Percentiles rank a stretch among this genome's conserved stretches.
Evolutionary conservation across 2,113 vertebrate genomes (phyloP).

Genomic region (Pampusana beccarii): DNA sequence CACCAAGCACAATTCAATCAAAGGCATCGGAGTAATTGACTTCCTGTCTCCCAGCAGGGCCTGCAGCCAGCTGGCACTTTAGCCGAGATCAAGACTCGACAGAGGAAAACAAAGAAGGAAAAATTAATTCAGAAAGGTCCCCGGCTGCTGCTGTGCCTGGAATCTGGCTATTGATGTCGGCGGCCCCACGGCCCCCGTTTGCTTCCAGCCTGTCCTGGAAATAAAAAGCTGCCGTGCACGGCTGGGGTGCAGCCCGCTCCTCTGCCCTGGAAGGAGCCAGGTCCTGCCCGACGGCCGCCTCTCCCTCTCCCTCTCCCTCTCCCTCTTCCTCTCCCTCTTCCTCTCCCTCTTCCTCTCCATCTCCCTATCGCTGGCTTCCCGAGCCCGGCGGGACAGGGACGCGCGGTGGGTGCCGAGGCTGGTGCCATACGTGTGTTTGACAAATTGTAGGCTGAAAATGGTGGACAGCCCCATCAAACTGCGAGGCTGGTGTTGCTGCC

Average conservation of each 20-base stretch:
- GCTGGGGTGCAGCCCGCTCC: background rate
- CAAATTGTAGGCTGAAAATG: background rate
- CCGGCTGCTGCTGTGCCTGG: background rate
- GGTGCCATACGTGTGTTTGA: accelerated
- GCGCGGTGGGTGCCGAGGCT: accelerated
- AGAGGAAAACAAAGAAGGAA: constrained; percentile 19
- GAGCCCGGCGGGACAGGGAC: accelerated
- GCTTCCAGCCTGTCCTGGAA: background rate
- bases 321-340: too few species aligned
- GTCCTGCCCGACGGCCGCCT: background rate
- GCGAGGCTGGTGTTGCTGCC: accelerated
- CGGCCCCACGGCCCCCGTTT: accelerated
- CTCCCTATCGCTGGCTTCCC: too few species aligned
- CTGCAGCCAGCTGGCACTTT: background rate
- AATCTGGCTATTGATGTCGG: background rate
- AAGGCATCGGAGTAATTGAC: background rate
- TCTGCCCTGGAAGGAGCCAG: background rate
- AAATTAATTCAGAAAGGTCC: constrained; percentile 5
- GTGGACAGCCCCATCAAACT: background rate
- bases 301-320: too few species aligned
- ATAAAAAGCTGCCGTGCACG: accelerated
- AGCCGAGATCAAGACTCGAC: background rate
- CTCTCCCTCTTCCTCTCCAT: too few species aligned
- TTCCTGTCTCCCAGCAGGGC: background rate
- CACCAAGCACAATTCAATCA: background rate